Base-by-base conservation (phyloP, 2,888 invertebrate genomes). In the Notodonta dromedarius region DNA sequence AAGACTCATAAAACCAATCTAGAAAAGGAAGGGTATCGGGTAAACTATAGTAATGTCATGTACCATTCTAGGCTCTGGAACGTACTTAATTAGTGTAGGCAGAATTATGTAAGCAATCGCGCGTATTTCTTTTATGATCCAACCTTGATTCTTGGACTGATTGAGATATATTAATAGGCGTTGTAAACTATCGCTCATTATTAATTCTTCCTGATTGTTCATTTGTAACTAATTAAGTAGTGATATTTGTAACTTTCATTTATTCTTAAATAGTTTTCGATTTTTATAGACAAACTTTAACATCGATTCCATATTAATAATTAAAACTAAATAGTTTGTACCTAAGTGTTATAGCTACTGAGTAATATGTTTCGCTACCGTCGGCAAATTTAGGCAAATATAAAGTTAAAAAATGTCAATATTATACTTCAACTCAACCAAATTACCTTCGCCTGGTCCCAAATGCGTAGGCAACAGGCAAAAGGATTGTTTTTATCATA, bases 111-210 rank as follows among this genome's bases (percentile, higher is more conserved):
- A 89, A 88, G 83, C 69, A 69, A 66, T 73, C 73, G 58, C 57
- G 60, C 80, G 78, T 81, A 78, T 84, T 85, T 88, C 84, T 87
- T 88, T 87, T 85, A 86, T 84, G 79, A 81, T 71, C 72, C 81
- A 88, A 85, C 91, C 91, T 92, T 91, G 90, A 87, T 87, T 81
- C 86, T 87, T 85, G 67, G 67, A 83, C 78, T 83, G 85, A 86
- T 89, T 87, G 88, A 89, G 86, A 86, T 90, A 88, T 88, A 88
- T 78, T 82, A 68, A 64, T 59, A 65, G 66, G 76, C 78, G 78
- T 77, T 79, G 80, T 83, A 83, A 84, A 86, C 84, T 79, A 79
- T 67, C 69, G 66, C 72, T 56, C 62, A 52, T 60, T 67, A 60
- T 57, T 72, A 66, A 60, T 74, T 73, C 77, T 81, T 77, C 78